Base-by-base conservation (phyloP, 1,140 invertebrate genomes). In the Aphidius gifuensis region DNA sequence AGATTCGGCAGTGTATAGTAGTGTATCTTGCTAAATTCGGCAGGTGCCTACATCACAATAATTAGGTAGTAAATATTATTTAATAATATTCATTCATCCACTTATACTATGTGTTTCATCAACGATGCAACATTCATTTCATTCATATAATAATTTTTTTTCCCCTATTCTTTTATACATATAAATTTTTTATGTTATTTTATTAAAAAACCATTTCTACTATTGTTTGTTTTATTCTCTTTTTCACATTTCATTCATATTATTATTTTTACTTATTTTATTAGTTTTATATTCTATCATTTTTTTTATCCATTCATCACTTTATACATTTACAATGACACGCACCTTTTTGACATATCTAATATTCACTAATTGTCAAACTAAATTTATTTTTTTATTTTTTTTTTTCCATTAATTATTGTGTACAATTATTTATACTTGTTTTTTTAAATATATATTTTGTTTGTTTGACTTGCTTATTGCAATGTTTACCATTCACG, bases 1-100 rank as follows among this genome's bases (percentile, higher is more conserved):
- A 78, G 69, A 62, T 79, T 80, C 78, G 79, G 79, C 79, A 80
- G 79, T 79, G 77, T 76, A 71, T 77, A 32, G 23, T 32, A 16
- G 23, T 32, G 67, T 76, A 76, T 75, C 74, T 72, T 70, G 74
- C 75, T 75, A 76, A 68, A 72, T 43, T 16, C 75, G 73, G 74
- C 74, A 76, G 69, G 70, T 76, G 70, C 66, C 76, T 78, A 76
- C 74, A 72, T 77, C 64, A 73, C 74, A 70, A 72, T 73, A 70
- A 73, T 69, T 62, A 74, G 69, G 64, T 69, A 72, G 77, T 69
- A 66, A 72, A 68, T 75, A 73, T 62, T 58, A 66, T 48, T 54
- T 53, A 44, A 39, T 51, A 39, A 39, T 75, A 71, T 75, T 76
- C 75, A 75, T 74, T 75, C 71, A 75, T 75, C 66, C 64, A 65